phyloP scores from a whole-genome alignment of 2,888 invertebrate genomes.

The Cheilosia variabilis region DNA sequence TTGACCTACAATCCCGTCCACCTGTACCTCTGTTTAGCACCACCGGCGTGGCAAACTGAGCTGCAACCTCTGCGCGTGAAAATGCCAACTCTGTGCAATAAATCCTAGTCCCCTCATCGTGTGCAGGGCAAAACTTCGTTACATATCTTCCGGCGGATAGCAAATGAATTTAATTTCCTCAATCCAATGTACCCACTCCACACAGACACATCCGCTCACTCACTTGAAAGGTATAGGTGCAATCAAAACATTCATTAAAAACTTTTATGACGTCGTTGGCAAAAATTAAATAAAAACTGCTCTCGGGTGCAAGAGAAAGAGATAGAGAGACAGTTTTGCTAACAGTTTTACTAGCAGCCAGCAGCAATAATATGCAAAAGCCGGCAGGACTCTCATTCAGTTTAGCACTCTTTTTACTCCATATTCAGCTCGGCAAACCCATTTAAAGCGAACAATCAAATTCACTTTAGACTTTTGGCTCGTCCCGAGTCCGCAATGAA shows the following conservation, averaged over 20 bases:
- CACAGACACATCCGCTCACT: neutral
- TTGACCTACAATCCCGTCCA: constrained; percentile 29
- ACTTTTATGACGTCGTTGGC: constrained; percentile 72
- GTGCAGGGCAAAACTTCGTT: constrained; percentile 40
- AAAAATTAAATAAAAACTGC: constrained; percentile 72
- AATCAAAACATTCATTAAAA: constrained; percentile 73
- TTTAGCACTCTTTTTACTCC: constrained; percentile 30
- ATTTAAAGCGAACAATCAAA: constrained; percentile 66
- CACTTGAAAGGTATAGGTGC: constrained; percentile 36
- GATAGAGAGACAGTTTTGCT: constrained; percentile 38
- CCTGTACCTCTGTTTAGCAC: neutral
- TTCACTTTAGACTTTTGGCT: constrained; percentile 54
- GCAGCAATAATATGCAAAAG: constrained; percentile 28
- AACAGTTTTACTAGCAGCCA: constrained; percentile 34
- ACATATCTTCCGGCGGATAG: constrained; percentile 57
- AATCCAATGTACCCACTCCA: constrained; percentile 42
- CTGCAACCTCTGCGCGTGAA: constrained; percentile 7
- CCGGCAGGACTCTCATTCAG: constrained; percentile 8
- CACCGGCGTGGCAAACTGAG: constrained; percentile 7
- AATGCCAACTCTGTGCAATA: constrained; percentile 46
- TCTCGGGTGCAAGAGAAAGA: constrained; percentile 13
- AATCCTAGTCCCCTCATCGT: constrained; percentile 6
- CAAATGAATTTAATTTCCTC: constrained; percentile 73
- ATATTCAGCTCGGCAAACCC: constrained; percentile 49
- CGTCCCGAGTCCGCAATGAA: constrained; percentile 37